Base-by-base conservation (phyloP, 2,113 vertebrate species). In the Dromas ardeola region DNA sequence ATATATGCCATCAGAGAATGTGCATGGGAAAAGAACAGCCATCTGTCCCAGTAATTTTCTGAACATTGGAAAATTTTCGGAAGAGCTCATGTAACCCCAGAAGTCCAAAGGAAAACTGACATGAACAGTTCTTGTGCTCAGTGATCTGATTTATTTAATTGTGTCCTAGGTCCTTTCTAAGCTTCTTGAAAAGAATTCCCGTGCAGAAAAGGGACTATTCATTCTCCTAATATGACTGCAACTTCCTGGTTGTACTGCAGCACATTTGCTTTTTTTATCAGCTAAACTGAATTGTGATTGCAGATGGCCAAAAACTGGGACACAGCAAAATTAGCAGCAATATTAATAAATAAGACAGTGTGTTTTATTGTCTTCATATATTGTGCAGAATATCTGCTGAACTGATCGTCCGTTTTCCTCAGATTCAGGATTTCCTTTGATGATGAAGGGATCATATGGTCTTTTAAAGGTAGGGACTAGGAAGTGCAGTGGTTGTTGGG, bases 371-470 rank as follows among this genome's bases (percentile, higher is more conserved):
- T 90, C 56, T 91, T 45, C 25, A 9, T 82, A 9, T 18, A 19
- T 2, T 11, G 17, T 83, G 43, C 38, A 59, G 81, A 29, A 32
- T 74, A 40, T 81, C 26, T 50, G 63, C 55, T 52, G 89, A 77
- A 34, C 76, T 73, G 47, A 7, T 32, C 0, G 2, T 61, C 55
- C 15, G 0, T 74, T 76, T 61, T 56, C 26, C 27, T 38, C 30
- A 30, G 66, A 27, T 40, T 21, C 42, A 72, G 81, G 40, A 49
- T 86, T 92, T 66, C 53, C 52, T 40, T 22, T 62, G 40, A 49
- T 0, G 3, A 10, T 56, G 53, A 20, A 32, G 43, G 30, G 47
- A 27, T 79, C 20, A 1, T 26, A 0, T 1, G 13, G 10, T 34
- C 40, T 91, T 56, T 20, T 16, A 25, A 20, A 47, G 20, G 23